Evolutionary conservation across 2,797 vertebrate genomes (phyloP).

Genomic region (Arctocebus calabarensis): DNA sequence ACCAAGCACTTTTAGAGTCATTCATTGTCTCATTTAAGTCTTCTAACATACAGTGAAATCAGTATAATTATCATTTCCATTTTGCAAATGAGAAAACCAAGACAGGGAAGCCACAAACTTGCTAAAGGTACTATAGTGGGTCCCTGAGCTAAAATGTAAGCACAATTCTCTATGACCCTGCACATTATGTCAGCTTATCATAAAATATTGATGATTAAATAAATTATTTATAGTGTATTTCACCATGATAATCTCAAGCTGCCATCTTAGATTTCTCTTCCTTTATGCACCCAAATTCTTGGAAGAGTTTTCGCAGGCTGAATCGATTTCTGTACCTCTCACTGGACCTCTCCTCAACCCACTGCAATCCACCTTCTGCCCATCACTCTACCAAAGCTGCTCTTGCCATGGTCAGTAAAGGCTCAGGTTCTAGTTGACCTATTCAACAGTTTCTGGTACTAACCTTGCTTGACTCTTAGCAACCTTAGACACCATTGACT

Average conservation of each 20-base stretch:
- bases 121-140: background rate
- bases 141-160: background rate
- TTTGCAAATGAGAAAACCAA: constrained; percentile 40
- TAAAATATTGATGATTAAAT: constrained; percentile 6
- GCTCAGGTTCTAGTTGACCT: background rate
- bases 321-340: background rate
- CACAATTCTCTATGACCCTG: background rate
- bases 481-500: background rate
- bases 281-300: background rate
- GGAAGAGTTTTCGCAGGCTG: background rate
- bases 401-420: background rate
- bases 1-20: background rate
- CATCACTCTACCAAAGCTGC: background rate
- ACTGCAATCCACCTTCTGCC: background rate
- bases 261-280: background rate
- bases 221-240: background rate
- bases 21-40: constrained; percentile 28
- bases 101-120: constrained; percentile 16
- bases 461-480: background rate
- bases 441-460: background rate
- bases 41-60: constrained; percentile 25
- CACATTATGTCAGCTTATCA: background rate
- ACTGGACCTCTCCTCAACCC: background rate
- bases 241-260: background rate
- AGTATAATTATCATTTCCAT: background rate